A percentile compares a stretch with the other conserved stretches of the same genome.
Conservation (phyloP, 2,797 vertebrate genomes). For the Leptatherina wallacei region DNA sequence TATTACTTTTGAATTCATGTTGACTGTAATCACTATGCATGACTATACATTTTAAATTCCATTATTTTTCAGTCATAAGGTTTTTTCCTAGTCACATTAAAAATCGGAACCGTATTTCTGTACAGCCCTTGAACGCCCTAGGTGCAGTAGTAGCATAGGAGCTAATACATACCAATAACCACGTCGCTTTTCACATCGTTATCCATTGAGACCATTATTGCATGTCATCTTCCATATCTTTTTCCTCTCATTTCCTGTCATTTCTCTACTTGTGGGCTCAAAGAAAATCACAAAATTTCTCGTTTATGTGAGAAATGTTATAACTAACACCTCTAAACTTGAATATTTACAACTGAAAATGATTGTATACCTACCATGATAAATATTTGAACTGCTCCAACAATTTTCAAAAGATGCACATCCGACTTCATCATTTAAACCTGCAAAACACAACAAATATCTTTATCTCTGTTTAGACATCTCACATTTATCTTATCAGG, state of each 20-base stretch:
- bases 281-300: not conserved
- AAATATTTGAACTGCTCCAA: slow-evolving; percentile 82
- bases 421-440: slow-evolving; percentile 61
- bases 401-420: slow-evolving; percentile 71
- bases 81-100: not conserved
- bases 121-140: not conserved
- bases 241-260: slow-evolving; percentile 5
- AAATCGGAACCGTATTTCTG: not conserved
- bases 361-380: slow-evolving; percentile 78
- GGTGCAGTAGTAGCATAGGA: not conserved
- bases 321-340: slow-evolving; percentile 14
- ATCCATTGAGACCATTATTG: not conserved
- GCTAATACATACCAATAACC: not conserved
- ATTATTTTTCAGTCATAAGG: not conserved
- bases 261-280: not conserved
- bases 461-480: slow-evolving; percentile 76
- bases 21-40: not conserved
- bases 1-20: not conserved
- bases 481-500: slow-evolving; percentile 79
- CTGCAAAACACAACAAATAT: slow-evolving; percentile 81
- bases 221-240: not conserved
- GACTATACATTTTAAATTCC: not conserved
- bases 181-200: not conserved
- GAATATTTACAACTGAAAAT: slow-evolving; percentile 61
- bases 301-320: not conserved